Base-by-base conservation (phyloP, 2,113 vertebrate species). In the Agapornis roseicollis region DNA sequence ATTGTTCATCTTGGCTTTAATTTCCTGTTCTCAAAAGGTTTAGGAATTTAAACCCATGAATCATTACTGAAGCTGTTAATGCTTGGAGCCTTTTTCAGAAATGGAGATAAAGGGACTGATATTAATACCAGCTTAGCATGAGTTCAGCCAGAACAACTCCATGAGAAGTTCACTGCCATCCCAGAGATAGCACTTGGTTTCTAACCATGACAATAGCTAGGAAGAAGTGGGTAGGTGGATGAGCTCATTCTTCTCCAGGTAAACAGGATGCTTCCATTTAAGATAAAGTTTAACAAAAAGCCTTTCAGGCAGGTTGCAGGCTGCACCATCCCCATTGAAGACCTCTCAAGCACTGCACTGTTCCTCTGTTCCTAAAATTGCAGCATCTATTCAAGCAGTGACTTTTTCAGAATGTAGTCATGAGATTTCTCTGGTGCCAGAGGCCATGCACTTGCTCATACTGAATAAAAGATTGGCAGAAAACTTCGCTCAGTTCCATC, bases 1-100 rank as follows among this genome's bases (percentile, higher is more conserved):
- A 96, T 97, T 97, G 95, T 97, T 97, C 96, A 7, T 90, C 88
- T 96, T 97, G 95, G 91, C 95, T 97, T 97, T 97, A 89, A 97
- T 96, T 97, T 97, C 93, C 95, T 97, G 90, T 90, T 96, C 90
- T 95, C 87, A 87, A 94, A 94, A 90, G 91, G 92, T 93, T 97
- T 96, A 96, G 94, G 91, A 95, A 90, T 95, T 94, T 95, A 96
- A 97, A 70, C 56, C 81, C 77, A 91, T 97, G 93, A 97, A 93
- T 97, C 95, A 93, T 84, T 92, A 87, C 86, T 92, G 94, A 73
- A 93, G 63, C 91, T 91, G 85, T 88, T 95, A 94, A 94, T 95
- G 89, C 90, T 93, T 89, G 87, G 61, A 96, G 72, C 39, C 77
- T 89, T 88, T 94, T 95, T 90, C 88, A 88, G 69, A 88, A 94